Base-by-base conservation (phyloP, 2,888 invertebrate genomes). In the Copidosoma aretas region DNA sequence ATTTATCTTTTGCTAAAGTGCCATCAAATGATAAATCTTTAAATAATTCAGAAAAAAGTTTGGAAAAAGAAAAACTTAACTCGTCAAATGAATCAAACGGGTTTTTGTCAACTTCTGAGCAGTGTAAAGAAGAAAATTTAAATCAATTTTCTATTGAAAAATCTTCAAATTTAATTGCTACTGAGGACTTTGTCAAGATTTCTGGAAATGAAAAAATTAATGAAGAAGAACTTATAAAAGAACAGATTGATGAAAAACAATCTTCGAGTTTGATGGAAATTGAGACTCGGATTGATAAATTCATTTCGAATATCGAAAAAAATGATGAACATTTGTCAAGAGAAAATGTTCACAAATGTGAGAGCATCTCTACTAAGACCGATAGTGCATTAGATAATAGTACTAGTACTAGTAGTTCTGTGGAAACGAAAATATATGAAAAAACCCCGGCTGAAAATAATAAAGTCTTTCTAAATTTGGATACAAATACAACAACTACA, bases 401-500 rank as follows among this genome's bases (percentile, higher is more conserved):
- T 41, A 83, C 10, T 76, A 77, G 61, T 8, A 8, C 76, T 41
- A 83, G 10, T 76, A 77, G 61, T 8, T 46, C 76, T 77, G 72
- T 54, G 75, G 75, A 32, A 21, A 76, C 19, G 79, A 78, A 41
- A 75, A 74, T 4, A 63, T 75, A 76, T 24, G 76, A 73, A 46
- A 70, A 69, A 49, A 67, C 75, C 10, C 53, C 73, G 10, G 54
- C 72, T 22, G 76, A 78, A 32, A 78, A 74, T 62, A 74, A 77
- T 60, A 75, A 83, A 60, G 82, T 84, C 15, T 76, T 83, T 25
- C 71, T 84, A 39, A 84, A 84, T 69, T 73, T 84, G 0, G 83
- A 84, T 53, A 84, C 83, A 0, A 82, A 84, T 46, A 84, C 81
- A 1, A 83, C 83, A 39, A 83, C 83, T 1, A 81, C 82, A 5